These are phyloP conservation scores for Lytechinus pictus DNA, from an alignment of 35 echinoderm and acorn worm species.

Conservation along the genomic window DNA sequence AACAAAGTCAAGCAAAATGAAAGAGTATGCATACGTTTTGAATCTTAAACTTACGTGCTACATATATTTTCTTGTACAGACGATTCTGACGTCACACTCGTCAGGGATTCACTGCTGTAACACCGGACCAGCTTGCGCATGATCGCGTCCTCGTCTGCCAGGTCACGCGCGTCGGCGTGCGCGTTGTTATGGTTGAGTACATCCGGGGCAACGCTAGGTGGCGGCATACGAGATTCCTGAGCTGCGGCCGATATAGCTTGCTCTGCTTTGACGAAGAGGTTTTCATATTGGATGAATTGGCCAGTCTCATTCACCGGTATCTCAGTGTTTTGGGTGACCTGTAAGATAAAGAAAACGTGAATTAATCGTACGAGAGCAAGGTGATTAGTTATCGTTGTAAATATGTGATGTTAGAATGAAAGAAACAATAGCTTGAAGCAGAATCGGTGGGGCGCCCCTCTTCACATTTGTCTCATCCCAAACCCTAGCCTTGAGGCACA, in stretches of 20 bases:
- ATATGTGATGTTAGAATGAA: no score
- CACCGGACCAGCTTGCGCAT: slow-evolving; percentile 84
- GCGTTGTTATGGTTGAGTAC: slow-evolving; percentile 57
- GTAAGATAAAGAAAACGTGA: neutral
- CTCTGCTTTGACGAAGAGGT: slow-evolving; percentile 85
- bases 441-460: no score
- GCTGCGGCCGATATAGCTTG: slow-evolving; percentile 85
- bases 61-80: slow-evolving; percentile 78
- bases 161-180: slow-evolving; percentile 48
- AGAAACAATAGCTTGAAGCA: no score
- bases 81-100: slow-evolving; percentile 84
- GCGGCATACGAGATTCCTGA: slow-evolving; percentile 68
- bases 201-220: slow-evolving; percentile 22
- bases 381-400: no score
- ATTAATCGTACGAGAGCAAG: no score
- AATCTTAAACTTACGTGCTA: slow-evolving; percentile 55
- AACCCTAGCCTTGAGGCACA: no score
- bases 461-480: no score
- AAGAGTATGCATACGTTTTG: no score
- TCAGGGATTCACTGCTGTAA: slow-evolving; percentile 87
- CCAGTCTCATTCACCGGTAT: slow-evolving; percentile 68
- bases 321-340: slow-evolving; percentile 54
- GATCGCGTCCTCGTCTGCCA: slow-evolving; percentile 65
- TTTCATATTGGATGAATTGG: slow-evolving; percentile 90
- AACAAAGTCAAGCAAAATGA: no score